Evolutionary conservation across 2,888 invertebrate genomes (phyloP), one percentile per base, ranked within the genome.

Genomic region (Rhorus exstirpatorius): DNA sequence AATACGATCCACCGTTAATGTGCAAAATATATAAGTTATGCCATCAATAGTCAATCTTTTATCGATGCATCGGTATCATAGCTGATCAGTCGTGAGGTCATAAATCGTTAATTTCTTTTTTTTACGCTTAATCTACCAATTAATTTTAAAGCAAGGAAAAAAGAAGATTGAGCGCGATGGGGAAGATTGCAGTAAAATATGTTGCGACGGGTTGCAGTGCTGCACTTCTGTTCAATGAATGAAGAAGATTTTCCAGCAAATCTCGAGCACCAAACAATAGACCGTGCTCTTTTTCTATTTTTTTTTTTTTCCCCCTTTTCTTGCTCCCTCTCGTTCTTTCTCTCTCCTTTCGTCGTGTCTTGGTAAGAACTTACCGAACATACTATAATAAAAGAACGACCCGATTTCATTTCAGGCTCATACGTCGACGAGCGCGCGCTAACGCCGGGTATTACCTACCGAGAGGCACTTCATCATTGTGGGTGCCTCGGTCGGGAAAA

Each of bases 191-290:
- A 55, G 71, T 78, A 55, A 71, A 63, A 81, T 65, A 81, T 81
- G 41, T 67, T 68, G 71, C 51, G 53, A 58, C 58, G 17, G 44
- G 58, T 53, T 67, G 71, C 75, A 31, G 24, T 21, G 68, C 63
- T 76, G 76, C 75, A 71, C 81, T 81, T 68, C 72, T n/a, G 72
- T 72, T 61, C 67, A 58, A 81, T 77, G 81, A 81, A 81, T 75
- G 81, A 67, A 72, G 53, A 81, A 81, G 81, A 81, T 81, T 77
- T 81, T 70, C 81, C 81, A 65, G 81, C 60, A 81, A 77, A 81
- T 81, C 81, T 77, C 53, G 61, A 60, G 67, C 67, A 61, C 53
- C 71, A 17, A 58, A 81, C 81, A 81, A 81, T 81, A 72, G 72
- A 41, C 35, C 35, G 71, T 26, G 70, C 31, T 60, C 44, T 38